Evolutionary conservation across 2,113 vertebrate species (phyloP), one percentile per base, ranked within the genome.

Genomic region (Eubucco bourcierii): DNA sequence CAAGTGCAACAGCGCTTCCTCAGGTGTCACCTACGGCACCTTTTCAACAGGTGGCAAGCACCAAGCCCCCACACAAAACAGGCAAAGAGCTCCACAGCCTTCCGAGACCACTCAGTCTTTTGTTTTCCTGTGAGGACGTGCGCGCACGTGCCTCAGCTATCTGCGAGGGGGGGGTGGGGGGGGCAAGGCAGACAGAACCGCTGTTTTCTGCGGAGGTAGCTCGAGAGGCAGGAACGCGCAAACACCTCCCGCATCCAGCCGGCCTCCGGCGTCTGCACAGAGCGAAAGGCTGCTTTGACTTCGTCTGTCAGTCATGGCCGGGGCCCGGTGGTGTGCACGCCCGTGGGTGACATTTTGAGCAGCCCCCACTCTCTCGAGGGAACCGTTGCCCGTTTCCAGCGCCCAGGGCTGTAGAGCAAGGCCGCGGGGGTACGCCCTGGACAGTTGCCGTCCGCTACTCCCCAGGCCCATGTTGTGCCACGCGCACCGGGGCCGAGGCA

Each of bases 41-140:
- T 37, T 4, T 9, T 5, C 27, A 33, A 4, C 34, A 4, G 34
- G 55, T 13, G 4, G 5, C 0, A 12, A 17, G 56, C 59, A 1
- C 41, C 2, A 8, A 7, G 9, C 3, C 8, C 17, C 34, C 56
- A 4, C 10, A 0, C n/a, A 63, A 5, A 18, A 20, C 3, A 11
- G 68, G n/a, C 61, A 18, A 13, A 3, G 5, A 15, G 19, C n/a
- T n/a, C 50, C 27, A 4, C 19, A 1, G 66, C 73, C 2, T 12
- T 9, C 78, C 50, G 7, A 46, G 13, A 1, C 14, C 24, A 33
- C 52, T 14, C 11, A 44, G 4, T 86, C 64, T 66, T 77, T 77
- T 73, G 44, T 77, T 66, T 15, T 4, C 39, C 31, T 5, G 6
- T 1, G 47, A 73, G 66, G 52, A 17, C 15, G 70, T 44, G 34